Evolutionary conservation across 2,888 invertebrate genomes (phyloP).

Genomic region (Hybos culiciformis): DNA sequence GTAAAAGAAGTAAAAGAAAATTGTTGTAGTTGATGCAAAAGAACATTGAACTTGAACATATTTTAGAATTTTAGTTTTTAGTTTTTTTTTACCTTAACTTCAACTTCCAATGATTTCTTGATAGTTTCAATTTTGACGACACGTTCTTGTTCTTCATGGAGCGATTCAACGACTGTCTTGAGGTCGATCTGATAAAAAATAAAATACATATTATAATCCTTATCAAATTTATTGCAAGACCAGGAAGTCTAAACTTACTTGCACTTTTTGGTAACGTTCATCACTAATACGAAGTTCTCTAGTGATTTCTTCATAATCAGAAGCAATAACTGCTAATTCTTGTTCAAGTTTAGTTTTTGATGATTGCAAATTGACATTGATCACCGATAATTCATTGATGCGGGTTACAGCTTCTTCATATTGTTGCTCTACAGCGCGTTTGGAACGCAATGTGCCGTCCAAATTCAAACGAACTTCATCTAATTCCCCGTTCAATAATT

Average conservation of each 20-base stretch:
- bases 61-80: not conserved
- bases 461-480: conserved; percentile 90
- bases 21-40: no score
- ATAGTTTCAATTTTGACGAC: conserved; percentile 94
- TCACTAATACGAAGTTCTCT: conserved; percentile 87
- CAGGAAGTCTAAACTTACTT: conserved; percentile 34
- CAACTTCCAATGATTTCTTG: conserved; percentile 94
- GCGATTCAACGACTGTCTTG: conserved; percentile 84
- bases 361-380: conserved; percentile 90
- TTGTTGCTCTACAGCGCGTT: conserved; percentile 78
- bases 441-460: conserved; percentile 84
- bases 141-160: conserved; percentile 94
- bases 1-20: not conserved
- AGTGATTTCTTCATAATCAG: conserved; percentile 96
- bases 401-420: conserved; percentile 84
- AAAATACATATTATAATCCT: conserved; percentile 6
- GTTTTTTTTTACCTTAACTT: conserved; percentile 57
- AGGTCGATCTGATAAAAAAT: conserved; percentile 53
- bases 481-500: conserved; percentile 83
- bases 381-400: conserved; percentile 86
- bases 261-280: conserved; percentile 87
- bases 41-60: no score
- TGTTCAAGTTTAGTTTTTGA: conserved; percentile 92
- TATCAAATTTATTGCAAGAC: not conserved
- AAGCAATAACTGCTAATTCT: conserved; percentile 77